Base-by-base conservation (phyloP, 2,888 invertebrate genomes). In the Perithous albicinctus region DNA sequence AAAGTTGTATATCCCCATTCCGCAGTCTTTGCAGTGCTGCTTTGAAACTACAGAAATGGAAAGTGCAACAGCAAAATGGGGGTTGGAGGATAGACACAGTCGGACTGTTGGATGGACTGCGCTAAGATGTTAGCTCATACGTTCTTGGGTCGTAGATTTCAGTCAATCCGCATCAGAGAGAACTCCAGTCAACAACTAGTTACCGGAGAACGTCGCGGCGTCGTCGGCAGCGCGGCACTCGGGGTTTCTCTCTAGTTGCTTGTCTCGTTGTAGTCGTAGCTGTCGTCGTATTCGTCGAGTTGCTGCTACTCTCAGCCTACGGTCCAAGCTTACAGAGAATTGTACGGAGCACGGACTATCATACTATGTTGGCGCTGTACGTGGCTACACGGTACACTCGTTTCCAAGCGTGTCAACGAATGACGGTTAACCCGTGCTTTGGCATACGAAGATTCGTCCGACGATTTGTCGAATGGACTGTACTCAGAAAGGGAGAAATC, bases 101-200 rank as follows among this genome's bases (percentile, higher is more conserved):
- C 29, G 41, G 48, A 38, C 46, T 48, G 32, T 56, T 46, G 74
- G 67, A 67, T 54, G 54, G 61, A 63, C 54, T 18, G 70, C 64
- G 82, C 83, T 82, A 73, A 85, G 84, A 86, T 80, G 84, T 87
- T 86, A 80, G 85, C 85, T 85, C 84, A 80, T 85, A 83, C 70
- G 72, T 74, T n/a, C n/a, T 75, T 35, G 79, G 78, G 76, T 84
- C 82, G 82, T 80, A 82, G 78, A 73, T 83, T 86, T 70, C 82
- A 85, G 83, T 89, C 88, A 86, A 87, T 88, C 86, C 84, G 85
- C 84, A 82, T 82, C 82, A 78, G 82, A 78, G 82, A 78, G 80
- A 87, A 86, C 85, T 83, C 80, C 80, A 89, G 86, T 87, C 85
- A 87, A 87, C 86, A 87, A 87, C 84, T 88, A 87, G 87, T 88